These are phyloP conservation scores for Macrostomum cliftonense DNA, from an alignment of 2,888 invertebrate species.

Conservation along the genomic window DNA sequence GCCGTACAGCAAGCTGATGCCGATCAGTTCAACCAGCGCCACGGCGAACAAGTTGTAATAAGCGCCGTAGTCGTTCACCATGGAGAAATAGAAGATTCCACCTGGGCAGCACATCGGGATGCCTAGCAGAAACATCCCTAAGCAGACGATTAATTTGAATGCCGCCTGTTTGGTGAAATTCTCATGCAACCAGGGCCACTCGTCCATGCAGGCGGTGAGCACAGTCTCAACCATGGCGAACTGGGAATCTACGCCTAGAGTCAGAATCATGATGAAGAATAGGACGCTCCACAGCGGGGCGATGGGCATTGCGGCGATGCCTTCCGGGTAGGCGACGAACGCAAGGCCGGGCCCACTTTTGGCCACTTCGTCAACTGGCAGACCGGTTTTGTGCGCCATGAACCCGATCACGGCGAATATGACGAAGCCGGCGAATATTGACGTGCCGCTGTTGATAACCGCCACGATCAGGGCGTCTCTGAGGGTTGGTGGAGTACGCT, in stretches of 20 bases:
- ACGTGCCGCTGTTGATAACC: background rate
- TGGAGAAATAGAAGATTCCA: background rate
- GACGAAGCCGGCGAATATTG: slow-evolving; percentile 7
- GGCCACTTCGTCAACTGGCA: slow-evolving; percentile 15
- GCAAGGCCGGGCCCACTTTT: slow-evolving; percentile 3
- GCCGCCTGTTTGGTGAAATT: background rate
- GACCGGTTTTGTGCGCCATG: slow-evolving; percentile 14
- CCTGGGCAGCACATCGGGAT: slow-evolving; percentile 7
- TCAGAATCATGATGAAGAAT: slow-evolving; percentile 5
- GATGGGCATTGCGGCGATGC: background rate
- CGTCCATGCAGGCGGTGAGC: slow-evolving; percentile 1
- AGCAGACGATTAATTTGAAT: slow-evolving; percentile 4
- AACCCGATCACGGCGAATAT: slow-evolving; percentile 20
- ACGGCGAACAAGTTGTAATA: no score
- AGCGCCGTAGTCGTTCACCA: background rate
- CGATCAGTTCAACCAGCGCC: background rate
- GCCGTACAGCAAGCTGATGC: slow-evolving; percentile 6
- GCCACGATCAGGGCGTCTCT: background rate
- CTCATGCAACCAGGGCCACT: background rate
- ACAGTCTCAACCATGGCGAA: slow-evolving; percentile 1
- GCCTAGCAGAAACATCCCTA: slow-evolving; percentile 5
- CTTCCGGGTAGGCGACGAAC: slow-evolving; percentile 8
- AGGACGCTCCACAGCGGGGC: slow-evolving; percentile 1
- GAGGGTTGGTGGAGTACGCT: no score
- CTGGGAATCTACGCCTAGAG: slow-evolving; percentile 5